Conservation (phyloP, 92 coral and sea anemone genomes). For the Zoanthus solanderi region DNA sequence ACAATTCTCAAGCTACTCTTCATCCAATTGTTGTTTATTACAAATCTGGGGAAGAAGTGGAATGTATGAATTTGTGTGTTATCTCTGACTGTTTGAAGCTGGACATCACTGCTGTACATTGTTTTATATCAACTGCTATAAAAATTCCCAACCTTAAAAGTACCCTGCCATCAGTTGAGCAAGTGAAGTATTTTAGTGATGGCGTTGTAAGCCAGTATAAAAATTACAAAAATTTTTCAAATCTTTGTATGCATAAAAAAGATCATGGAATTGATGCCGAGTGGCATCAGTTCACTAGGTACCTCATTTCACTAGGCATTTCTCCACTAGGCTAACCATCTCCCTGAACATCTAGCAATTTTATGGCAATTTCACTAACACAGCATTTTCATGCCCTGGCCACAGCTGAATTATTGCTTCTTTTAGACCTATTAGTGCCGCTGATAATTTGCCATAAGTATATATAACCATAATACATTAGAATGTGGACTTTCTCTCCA, state of each 20-base stretch:
- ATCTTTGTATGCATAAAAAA: slow-evolving; percentile 15
- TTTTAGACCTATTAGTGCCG: neutral
- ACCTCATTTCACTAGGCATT: slow-evolving; percentile 9
- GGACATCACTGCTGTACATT: neutral
- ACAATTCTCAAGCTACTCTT: neutral
- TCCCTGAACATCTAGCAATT: neutral
- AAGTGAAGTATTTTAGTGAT: slow-evolving; percentile 20
- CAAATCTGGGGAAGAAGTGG: neutral
- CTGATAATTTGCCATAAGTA: slow-evolving; percentile 13
- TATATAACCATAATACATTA: neutral
- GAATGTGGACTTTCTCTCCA: neutral
- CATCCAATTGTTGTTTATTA: slow-evolving; percentile 2
- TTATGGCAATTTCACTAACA: slow-evolving; percentile 12
- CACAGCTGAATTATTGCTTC: slow-evolving; percentile 17
- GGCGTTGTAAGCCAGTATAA: slow-evolving; percentile 18
- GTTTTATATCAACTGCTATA: neutral
- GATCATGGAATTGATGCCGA: slow-evolving; percentile 30
- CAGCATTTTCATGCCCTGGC: slow-evolving; percentile 18
- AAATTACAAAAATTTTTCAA: slow-evolving; percentile 34
- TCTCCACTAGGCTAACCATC: slow-evolving; percentile 17
- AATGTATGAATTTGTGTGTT: neutral
- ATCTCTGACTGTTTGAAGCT: slow-evolving; percentile 33
- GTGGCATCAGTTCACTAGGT: slow-evolving; percentile 24
- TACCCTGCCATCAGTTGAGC: neutral
- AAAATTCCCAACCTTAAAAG: neutral